Evolutionary conservation across 2,888 invertebrate species (phyloP), one percentile per base, ranked within the genome.

Genomic region (Tubulanus polymorphus): DNA sequence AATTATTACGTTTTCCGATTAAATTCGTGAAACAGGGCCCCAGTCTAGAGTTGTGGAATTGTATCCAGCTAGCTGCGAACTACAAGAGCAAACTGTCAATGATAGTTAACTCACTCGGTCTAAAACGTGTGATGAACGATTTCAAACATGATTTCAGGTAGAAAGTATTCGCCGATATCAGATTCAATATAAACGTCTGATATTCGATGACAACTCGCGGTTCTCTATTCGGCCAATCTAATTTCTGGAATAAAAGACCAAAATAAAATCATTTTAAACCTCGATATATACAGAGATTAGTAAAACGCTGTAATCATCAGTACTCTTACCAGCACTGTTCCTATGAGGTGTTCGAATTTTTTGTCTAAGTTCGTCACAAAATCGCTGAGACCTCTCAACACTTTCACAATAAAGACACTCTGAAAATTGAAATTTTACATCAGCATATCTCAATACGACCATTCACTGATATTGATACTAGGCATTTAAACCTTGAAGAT

Each of bases 91-190:
- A n/a, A n/a, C n/a, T n/a, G n/a, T n/a, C n/a, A n/a, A n/a, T n/a
- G n/a, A n/a, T n/a, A n/a, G n/a, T n/a, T n/a, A n/a, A 59, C 63
- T 56, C 64, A 85, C 85, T 79, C 65, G 85, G 83, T 68, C 83
- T 78, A 79, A 88, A 88, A 47, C 83, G 79, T 30, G 75, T 68
- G n/a, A 88, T 81, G 52, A 88, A 75, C 69, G 83, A 84, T 48
- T 83, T 80, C 45, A 88, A 80, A 10, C 85, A 84, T 64, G 83
- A 81, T 62, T 83, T 83, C 3, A 85, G 82, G 73, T 88, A 86
- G 70, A 84, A 83, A 62, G 84, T 85, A 64, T 88, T 87, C 1
- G 87, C 86, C 46, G 87, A 85, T 53, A 88, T 80, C 49, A 89
- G 79, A 76, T 87, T 86, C 32, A 86, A 78, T 30, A 88, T 73